Evolutionary conservation across 2,113 vertebrate genomes (phyloP), one percentile per base, ranked within the genome.

Genomic region (Ondatra zibethicus): DNA sequence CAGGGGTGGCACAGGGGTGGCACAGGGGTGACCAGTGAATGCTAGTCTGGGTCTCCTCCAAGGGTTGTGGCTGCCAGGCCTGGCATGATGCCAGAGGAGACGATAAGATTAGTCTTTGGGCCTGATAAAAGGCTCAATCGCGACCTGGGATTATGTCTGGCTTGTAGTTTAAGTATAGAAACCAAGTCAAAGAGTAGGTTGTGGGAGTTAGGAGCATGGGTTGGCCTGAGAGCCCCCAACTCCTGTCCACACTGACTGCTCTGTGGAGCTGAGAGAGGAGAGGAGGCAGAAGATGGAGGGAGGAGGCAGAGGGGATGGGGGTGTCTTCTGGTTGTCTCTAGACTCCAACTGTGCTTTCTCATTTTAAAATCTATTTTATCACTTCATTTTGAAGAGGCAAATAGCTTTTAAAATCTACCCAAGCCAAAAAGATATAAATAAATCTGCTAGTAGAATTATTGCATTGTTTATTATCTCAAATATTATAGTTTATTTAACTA

Each of bases 391-490:
- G 55, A 16, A 55, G 82, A 92, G 58, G 65, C 78, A 76, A 95
- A 42, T 58, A 33, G 7, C 42, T 42, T 68, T 58, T 72, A 27
- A 72, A 58, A 21, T 58, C 58, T 58, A 58, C 58, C 55, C 58
- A 58, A 58, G 36, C 58, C 25, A 73, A 29, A 63, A 63, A 96
- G 72, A 58, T 85, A n/a, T 39, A 52, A 88, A 93, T 61, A 58
- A 58, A 58, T 21, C 33, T 86, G 31, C 77, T 97, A 12, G 66
- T 75, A 94, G 90, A 70, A 85, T 86, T 77, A 61, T 52, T 29
- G 4, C 31, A 84, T 7, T 36, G 39, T 92, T 89, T 88, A 81
- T 91, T 95, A n/a, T 91, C 17, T 94, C 39, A 92, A 86, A 90
- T 85, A 85, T 90, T 92, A n/a, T 52, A 90, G 47, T 52, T 50